Conservation (phyloP, 1,140 invertebrate genomes). For the Pseudomyrmex concolor region DNA sequence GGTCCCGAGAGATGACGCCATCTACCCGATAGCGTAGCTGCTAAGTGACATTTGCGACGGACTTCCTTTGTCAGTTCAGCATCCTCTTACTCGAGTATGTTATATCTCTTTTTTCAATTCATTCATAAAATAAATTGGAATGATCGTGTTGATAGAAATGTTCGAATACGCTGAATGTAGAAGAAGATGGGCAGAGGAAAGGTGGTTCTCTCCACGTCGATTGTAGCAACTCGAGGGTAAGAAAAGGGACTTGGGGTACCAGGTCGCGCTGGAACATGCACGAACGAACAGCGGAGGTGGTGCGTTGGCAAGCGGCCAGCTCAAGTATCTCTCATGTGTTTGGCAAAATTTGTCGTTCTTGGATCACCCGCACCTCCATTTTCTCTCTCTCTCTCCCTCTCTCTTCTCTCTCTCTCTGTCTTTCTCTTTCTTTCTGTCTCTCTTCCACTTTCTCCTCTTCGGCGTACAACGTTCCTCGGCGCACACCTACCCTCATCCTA, state of each 20-base stretch:
- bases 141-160: not conserved
- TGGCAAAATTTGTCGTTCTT: slow-evolving; percentile 75
- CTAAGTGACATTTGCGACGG: no score
- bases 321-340: slow-evolving; percentile 76
- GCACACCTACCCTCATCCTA: slow-evolving; percentile 2
- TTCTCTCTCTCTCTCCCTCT: not conserved
- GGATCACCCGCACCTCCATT: slow-evolving; percentile 18
- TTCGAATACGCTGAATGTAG: not conserved
- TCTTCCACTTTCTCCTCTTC: not conserved
- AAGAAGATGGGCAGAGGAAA: not conserved
- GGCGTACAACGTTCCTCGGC: not conserved
- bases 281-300: slow-evolving; percentile 65
- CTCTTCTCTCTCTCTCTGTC: not conserved
- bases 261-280: slow-evolving; percentile 62
- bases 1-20: no score
- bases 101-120: no score
- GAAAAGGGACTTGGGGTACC: slow-evolving; percentile 54
- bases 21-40: no score
- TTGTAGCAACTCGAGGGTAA: slow-evolving; percentile 60
- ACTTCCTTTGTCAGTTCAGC: no score
- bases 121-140: not conserved
- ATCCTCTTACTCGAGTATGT: no score
- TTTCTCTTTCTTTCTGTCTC: not conserved
- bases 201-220: slow-evolving; percentile 29
- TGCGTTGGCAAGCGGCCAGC: slow-evolving; percentile 74